phyloP scores from a whole-genome alignment of 1,140 invertebrate species.

The Brachionus sp. region DNA sequence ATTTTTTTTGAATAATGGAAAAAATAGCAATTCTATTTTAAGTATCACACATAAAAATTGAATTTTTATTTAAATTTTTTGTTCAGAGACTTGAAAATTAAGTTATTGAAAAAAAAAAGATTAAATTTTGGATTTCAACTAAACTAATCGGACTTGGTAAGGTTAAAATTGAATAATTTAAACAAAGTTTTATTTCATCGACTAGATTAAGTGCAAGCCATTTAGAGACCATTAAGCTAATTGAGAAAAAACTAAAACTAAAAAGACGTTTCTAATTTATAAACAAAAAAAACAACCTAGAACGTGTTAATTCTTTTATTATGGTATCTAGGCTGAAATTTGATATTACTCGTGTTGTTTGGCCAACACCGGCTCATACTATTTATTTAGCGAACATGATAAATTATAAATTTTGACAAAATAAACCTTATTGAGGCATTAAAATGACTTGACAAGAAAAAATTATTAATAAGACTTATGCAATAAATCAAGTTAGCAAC shows the following conservation, averaged over 20 bases:
- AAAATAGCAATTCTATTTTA: conserved; percentile 26
- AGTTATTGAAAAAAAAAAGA: neutral
- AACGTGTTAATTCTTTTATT: neutral
- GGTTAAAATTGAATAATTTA: neutral
- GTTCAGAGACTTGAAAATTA: neutral
- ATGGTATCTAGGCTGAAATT: conserved; percentile 19
- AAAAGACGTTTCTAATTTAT: neutral
- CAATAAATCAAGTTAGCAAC: conserved; percentile 25
- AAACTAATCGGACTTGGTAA: neutral
- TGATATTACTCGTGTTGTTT: neutral
- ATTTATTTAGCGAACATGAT: conserved; percentile 20
- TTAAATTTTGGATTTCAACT: neutral
- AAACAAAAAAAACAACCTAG: neutral
- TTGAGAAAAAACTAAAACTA: neutral
- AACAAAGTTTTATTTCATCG: neutral
- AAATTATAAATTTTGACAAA: neutral
- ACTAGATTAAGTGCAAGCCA: neutral
- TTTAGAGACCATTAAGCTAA: neutral
- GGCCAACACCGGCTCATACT: neutral
- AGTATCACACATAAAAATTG: conserved; percentile 23
- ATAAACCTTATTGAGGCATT: neutral
- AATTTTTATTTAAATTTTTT: neutral
- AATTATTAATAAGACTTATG: neutral
- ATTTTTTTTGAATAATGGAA: conserved; percentile 24
- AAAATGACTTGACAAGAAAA: conserved; percentile 1